Conservation (phyloP, 2,113 vertebrate species). For the Anguilla japonica region DNA sequence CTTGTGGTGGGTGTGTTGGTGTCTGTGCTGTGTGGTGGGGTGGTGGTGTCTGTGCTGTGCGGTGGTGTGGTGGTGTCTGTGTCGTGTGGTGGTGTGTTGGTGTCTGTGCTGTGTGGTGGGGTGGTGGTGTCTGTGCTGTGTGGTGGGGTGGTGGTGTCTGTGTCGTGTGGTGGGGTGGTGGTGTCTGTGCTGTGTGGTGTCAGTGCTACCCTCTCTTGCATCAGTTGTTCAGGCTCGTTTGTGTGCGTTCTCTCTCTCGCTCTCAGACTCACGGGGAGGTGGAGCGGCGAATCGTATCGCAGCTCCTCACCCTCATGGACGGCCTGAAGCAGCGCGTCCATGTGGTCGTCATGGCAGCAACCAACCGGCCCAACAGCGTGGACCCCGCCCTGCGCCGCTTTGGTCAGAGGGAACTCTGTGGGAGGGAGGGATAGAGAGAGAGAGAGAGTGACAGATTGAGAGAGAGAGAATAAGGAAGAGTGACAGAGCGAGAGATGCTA, state of each 20-base stretch:
- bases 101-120: too few relatives aligned
- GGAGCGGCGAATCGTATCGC: slow-evolving; percentile 56
- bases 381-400: slow-evolving; percentile 60
- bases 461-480: slow-evolving; percentile 24
- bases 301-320: slow-evolving; percentile 59
- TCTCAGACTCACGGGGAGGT: slow-evolving; percentile 56
- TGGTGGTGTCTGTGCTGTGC: too few relatives aligned
- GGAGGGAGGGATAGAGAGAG: slow-evolving; percentile 21
- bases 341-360: slow-evolving; percentile 58
- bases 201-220: too few relatives aligned
- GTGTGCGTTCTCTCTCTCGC: background rate
- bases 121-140: too few relatives aligned
- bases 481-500: background rate
- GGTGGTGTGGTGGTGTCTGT: too few relatives aligned
- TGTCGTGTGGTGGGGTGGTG: too few relatives aligned
- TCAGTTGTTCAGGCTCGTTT: background rate
- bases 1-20: too few relatives aligned
- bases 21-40: too few relatives aligned
- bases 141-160: too few relatives aligned
- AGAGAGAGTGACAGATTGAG: slow-evolving; percentile 21
- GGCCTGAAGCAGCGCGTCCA: slow-evolving; percentile 55
- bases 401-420: slow-evolving; percentile 46
- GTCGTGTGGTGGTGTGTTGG: too few relatives aligned
- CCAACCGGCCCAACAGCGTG: slow-evolving; percentile 59
- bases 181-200: too few relatives aligned